Evolutionary conservation across 2,113 vertebrate species (phyloP), one percentile per base, ranked within the genome.

Genomic region (Lipophrys pholis): DNA sequence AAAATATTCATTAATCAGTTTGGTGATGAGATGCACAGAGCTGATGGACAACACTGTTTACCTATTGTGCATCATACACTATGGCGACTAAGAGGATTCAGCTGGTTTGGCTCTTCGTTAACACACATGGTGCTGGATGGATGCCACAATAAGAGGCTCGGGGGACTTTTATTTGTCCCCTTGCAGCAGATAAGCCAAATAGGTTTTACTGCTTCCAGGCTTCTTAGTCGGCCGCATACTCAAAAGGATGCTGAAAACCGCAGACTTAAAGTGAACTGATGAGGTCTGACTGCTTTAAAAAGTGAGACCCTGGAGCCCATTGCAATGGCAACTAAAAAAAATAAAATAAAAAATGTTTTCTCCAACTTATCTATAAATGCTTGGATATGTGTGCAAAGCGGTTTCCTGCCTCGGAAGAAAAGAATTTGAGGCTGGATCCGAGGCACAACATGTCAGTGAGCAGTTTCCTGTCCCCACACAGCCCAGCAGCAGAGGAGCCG

Each of bases 11-110:
- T 85, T 83, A 85, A 52, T 86, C 60, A 78, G 15, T 50, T 73
- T 85, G 52, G 73, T 6, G 43, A 49, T 56, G 41, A 53, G 59
- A 61, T 66, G 69, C 52, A 45, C 41, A 78, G 21, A 76, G 41
- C 56, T 70, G 62, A 85, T 82, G 72, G 76, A 81, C 82, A 69
- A 69, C 41, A 72, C 61, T 75, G 71, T 86, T 91, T 85, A 90
- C 78, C 83, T 86, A 87, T 85, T 89, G 69, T 73, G 54, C 17
- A 49, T 38, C 39, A 64, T 53, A 63, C 71, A 15, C 46, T 55
- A 69, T 65, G 56, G 50, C 8, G 41, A 83, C 72, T 76, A 69
- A 84, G 79, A 51, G 54, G 75, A 86, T 79, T 90, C 76, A 88
- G 82, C 85, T 84, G 81, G 61, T 73, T 58, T 67, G 68, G 81